These are phyloP conservation scores for Gadopsis marmoratus DNA, from an alignment of 2,797 vertebrate species.

Conservation along the genomic window DNA sequence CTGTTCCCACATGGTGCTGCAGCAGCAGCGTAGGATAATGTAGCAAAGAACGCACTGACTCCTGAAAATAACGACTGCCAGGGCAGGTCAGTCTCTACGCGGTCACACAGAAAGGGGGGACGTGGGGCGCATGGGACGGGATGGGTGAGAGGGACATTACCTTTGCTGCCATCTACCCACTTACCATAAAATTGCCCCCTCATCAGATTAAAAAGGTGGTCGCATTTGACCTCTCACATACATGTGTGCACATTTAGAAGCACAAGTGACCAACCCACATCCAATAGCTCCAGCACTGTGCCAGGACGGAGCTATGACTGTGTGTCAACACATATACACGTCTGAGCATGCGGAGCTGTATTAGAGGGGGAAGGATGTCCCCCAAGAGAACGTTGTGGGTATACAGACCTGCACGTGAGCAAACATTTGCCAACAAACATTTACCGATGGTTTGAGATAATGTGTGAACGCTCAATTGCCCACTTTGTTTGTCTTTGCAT, in stretches of 20 bases:
- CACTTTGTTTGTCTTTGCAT: conserved; percentile 30
- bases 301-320: conserved; percentile 18
- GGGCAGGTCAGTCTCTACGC: conserved; percentile 85
- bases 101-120: conserved; percentile 32
- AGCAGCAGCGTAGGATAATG: conserved; percentile 81
- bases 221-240: conserved; percentile 52
- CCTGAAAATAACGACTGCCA: conserved; percentile 89
- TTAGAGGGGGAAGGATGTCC: not conserved
- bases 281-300: conserved; percentile 15
- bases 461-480: not conserved
- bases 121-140: conserved; percentile 27
- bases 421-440: conserved; percentile 35
- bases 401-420: conserved; percentile 9
- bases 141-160: conserved; percentile 85
- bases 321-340: conserved; percentile 44
- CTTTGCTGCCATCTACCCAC: conserved; percentile 74
- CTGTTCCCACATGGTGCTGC: conserved; percentile 88
- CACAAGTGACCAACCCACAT: conserved; percentile 23
- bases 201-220: conserved; percentile 61
- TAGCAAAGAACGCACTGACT: conserved; percentile 89
- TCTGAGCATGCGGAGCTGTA: conserved; percentile 17
- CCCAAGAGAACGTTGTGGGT: conserved; percentile 6
- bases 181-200: conserved; percentile 80
- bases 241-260: conserved; percentile 40
- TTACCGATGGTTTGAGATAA: conserved; percentile 37